Evolutionary conservation across 2,888 invertebrate genomes (phyloP), one percentile per base, ranked within the genome.

Genomic region (Clepsis dumicolana): DNA sequence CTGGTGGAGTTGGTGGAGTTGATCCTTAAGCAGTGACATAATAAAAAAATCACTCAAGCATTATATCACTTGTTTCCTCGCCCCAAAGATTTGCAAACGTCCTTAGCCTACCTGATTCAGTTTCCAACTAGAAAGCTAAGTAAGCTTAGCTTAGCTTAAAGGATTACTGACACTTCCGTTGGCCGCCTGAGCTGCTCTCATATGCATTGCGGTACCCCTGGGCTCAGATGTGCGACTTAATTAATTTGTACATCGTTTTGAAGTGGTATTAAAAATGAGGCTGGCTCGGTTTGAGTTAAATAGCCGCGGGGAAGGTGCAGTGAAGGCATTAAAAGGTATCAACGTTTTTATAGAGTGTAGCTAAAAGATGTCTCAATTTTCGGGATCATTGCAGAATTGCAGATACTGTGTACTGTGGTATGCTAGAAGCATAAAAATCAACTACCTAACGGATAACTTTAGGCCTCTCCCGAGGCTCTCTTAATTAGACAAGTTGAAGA

Each of bases 81-180:
- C 48, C 1, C 18, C 41, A 8, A 21, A 12, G 48, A 21, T 48
- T 48, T 48, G 21, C 3, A 8, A 21, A 21, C 48, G 48, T 48
- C 8, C 48, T 48, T 18, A 21, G 21, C 21, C 16, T 21, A 12
- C 29, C 32, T 54, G 54, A 32, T 7, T 27, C 54, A 29, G 54
- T 54, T 54, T 54, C 32, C 56, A 44, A 44, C 18, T 21, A 56
- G 29, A 38, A 57, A 57, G 56, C 25, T 52, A 35, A 38, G 25
- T 44, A 12, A 24, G 56, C 56, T 44, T 35, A 10, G 65, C 29
- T 50, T 50, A 52, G 52, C 52, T 65, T 59, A 38, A 29, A 41
- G 65, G 65, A 65, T 65, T 65, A 59, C 38, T 38, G 38, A 56
- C 38, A 59, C 50, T 52, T 65, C 56, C 32, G 35, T 56, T 56